phyloP scores from a whole-genome alignment of 2,113 vertebrate genomes.

The Sylvia atricapilla region DNA sequence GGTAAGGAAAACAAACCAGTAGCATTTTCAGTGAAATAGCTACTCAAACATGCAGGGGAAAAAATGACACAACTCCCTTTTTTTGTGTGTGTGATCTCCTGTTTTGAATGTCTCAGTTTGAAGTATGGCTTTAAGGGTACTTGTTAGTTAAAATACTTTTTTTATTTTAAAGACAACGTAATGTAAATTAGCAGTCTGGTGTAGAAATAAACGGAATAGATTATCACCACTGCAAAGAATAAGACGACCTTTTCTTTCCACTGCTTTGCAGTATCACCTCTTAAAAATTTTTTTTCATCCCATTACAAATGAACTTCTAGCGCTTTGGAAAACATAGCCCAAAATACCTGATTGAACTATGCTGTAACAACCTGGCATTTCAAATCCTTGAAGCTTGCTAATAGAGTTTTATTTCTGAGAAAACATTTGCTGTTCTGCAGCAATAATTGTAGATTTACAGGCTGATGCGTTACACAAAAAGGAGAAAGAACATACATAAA shows the following conservation, averaged over 20 bases:
- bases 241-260: not conserved
- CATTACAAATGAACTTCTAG: not conserved
- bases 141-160: not conserved
- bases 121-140: not conserved
- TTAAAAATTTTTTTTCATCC: not conserved
- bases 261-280: not conserved
- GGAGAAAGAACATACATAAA: not conserved
- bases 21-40: not conserved
- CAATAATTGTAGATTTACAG: not conserved
- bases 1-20: not conserved
- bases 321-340: not conserved
- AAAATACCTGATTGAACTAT: not conserved
- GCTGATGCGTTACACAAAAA: not conserved
- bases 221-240: not conserved
- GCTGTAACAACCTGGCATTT: not conserved
- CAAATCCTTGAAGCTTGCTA: not conserved
- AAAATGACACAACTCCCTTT: not conserved
- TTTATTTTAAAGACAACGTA: accelerated
- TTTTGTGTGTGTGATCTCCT: not conserved
- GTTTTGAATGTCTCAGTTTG: not conserved
- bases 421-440: not conserved
- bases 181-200: not conserved
- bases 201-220: not conserved
- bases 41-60: not conserved
- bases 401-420: not conserved